Base-by-base conservation (phyloP, 2,888 invertebrate species). In the Halictus ligatus region DNA sequence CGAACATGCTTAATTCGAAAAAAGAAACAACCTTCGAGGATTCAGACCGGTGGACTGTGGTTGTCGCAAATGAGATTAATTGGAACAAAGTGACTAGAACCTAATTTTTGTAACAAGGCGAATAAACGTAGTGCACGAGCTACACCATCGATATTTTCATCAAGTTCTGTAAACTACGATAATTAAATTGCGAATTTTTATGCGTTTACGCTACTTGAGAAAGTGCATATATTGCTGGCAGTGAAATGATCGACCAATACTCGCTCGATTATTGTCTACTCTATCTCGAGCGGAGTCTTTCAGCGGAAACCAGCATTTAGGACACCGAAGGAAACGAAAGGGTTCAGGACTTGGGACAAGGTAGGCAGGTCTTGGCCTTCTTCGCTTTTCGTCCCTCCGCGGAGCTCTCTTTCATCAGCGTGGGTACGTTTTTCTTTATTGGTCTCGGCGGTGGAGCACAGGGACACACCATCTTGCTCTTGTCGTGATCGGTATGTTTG, bases 341-440 rank as follows among this genome's bases (percentile, higher is more conserved):
- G 4, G 12, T n/a, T n/a, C n/a, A n/a, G 35, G 5, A 15, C 4
- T 67, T 4, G 3, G 46, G 29, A 2, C 35, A 35, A n/a, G 77
- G n/a, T 21, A 48, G 2, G 8, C 77, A 75, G 7, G 54, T 74
- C 21, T 74, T 74, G 10, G 50, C 54, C n/a, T 5, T n/a, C 21
- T 40, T 29, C n/a, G 5, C 21, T 8, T n/a, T 71, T 12, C 7
- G 78, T 8, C 35, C 50, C 13, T 35, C 0, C 40, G 5, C 12
- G 29, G 25, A 43, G 18, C 82, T 73, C 60, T 91, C 86, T 21
- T 83, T 58, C 89, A 91, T 90, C 78, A 89, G 89, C 81, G 77
- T 87, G 43, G 71, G 60, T n/a, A 87, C 87, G 78, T 75, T 89
- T 25, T 89, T 88, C 0, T 25, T 46, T 40, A 50, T 29, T 4